Conservation (phyloP, 2,113 vertebrate species). For the Xenus cinereus region DNA sequence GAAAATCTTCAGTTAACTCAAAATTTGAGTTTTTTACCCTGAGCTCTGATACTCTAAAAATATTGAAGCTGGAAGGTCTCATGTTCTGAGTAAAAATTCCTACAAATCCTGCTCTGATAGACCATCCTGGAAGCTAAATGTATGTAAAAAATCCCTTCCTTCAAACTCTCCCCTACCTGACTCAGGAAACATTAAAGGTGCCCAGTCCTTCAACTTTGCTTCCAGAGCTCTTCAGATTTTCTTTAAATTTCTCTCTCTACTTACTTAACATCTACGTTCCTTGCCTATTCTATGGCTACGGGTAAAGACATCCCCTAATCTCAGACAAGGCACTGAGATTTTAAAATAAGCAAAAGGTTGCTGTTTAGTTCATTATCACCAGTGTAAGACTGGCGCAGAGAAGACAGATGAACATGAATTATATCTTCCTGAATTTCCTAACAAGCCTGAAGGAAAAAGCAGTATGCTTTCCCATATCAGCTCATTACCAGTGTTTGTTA, state of each 20-base stretch:
- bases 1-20: background rate
- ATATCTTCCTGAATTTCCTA: background rate
- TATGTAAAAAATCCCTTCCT: background rate
- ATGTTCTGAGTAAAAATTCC: background rate
- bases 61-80: background rate
- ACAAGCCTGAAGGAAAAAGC: background rate
- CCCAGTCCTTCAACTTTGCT: background rate
- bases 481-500: background rate
- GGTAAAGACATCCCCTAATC: background rate
- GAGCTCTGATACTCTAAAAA: background rate
- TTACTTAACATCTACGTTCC: background rate
- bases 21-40: background rate
- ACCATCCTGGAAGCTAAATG: background rate
- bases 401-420: background rate
- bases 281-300: background rate
- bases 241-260: background rate
- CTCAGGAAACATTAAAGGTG: background rate
- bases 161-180: background rate
- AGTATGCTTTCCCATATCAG: background rate
- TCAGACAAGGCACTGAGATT: background rate
- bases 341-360: background rate
- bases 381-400: background rate
- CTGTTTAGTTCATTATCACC: background rate
- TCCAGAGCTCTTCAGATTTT: background rate
- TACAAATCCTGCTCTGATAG: background rate